Base-by-base conservation (phyloP, 2,888 invertebrate genomes). In the Trileptium ribeirensis region DNA sequence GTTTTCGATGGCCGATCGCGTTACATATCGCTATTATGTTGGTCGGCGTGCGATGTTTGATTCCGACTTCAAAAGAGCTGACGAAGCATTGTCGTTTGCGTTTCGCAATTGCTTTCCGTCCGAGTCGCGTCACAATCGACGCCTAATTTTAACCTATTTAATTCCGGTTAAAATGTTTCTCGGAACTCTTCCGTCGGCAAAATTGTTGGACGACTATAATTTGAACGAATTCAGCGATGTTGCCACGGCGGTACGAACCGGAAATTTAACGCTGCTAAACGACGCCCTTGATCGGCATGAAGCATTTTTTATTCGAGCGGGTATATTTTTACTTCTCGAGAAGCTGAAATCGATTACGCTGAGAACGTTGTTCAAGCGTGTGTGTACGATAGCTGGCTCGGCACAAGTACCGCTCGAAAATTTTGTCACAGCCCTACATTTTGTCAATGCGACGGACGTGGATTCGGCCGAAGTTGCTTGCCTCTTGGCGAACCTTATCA, bases 11-110 rank as follows among this genome's bases (percentile, higher is more conserved):
- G 94, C 95, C 15, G 97, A 99, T 88, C 94, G 95, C 88, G 95
- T 99, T 80, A 98, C 98, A 0, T 99, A 97, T 89, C 94, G 94
- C 88, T 91, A 97, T 89, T 98, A 96, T 90, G 95, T 97, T 31
- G 98, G 98, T 0, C 92, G 97, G 39, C 97, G 98, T 89, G 95
- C 96, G 0, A 97, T 99, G 95, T 99, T 98, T 89, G 98, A 99
- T 89, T 96, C 96, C 81, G 95, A 98, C 88, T 96, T 96, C 88
- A 8, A n/a, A 31, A 8, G 37, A 8, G 98, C 98, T 34, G 96
- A 98, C 89, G 94, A 95, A 87, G 94, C 94, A 87, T 90, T 99
- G 34, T 93, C 94, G 0, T 99, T 93, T 89, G 97, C 98, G 0
- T 98, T 98, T 89, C 92, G 94, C 88, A 93, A 94, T 87, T 97